Percentiles rank a stretch among this genome's conserved stretches.
These are phyloP conservation scores for Dromas ardeola DNA, from an alignment of 2,113 vertebrate species.

Conservation along the genomic window DNA sequence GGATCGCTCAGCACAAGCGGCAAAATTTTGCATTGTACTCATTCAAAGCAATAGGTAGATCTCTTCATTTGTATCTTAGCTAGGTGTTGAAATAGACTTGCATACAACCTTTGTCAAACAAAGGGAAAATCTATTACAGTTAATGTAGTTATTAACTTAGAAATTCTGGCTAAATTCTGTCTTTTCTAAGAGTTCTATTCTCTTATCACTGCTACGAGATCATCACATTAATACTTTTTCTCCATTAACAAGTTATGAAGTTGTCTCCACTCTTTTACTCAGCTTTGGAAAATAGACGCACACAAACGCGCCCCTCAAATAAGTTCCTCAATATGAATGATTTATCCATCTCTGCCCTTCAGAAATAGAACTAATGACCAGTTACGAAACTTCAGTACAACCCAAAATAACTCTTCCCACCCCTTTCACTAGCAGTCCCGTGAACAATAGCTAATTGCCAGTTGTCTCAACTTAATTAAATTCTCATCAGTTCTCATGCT, in stretches of 20 bases:
- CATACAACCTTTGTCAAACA: neutral
- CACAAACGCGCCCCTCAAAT: neutral
- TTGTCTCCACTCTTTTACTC: neutral
- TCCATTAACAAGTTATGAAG: neutral
- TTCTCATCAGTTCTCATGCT: conserved; percentile 1
- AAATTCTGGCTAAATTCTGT: neutral
- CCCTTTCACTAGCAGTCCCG: conserved; percentile 7
- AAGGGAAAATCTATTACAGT: neutral
- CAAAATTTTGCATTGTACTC: neutral
- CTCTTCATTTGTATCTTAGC: neutral
- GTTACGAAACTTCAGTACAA: conserved; percentile 58
- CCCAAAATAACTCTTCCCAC: conserved; percentile 64
- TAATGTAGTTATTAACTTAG: neutral
- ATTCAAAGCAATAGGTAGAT: neutral
- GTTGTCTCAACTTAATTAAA: conserved; percentile 32
- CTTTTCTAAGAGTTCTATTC: neutral
- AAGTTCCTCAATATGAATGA: neutral
- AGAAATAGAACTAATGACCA: conserved; percentile 19
- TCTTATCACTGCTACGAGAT: neutral
- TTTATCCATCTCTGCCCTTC: conserved; percentile 9
- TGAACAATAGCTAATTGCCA: conserved; percentile 56
- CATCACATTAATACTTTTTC: neutral
- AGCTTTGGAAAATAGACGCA: neutral
- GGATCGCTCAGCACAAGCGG: neutral
- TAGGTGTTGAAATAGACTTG: neutral